Conservation (phyloP, 2,888 invertebrate genomes). For the Rhodophaea formosa region DNA sequence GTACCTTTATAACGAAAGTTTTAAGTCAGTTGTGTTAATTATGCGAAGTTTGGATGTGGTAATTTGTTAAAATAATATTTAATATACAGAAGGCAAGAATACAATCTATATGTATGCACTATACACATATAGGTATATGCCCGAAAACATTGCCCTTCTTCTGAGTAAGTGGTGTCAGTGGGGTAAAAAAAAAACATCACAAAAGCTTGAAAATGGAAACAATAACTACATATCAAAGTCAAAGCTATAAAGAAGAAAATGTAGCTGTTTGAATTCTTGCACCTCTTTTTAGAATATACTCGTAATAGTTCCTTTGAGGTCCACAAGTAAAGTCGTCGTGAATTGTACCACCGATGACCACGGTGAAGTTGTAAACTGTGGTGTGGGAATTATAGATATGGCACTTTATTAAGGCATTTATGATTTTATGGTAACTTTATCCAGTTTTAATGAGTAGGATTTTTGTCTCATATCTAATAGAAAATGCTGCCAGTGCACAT, state of each 20-base stretch:
- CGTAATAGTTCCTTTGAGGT: constrained; percentile 17
- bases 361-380: neutral
- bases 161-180: too few relatives aligned
- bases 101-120: too few relatives aligned
- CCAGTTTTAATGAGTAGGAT: too few relatives aligned
- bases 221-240: too few relatives aligned
- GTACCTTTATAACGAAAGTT: neutral
- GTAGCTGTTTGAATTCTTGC: neutral
- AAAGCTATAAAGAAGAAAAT: neutral
- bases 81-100: neutral
- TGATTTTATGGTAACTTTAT: neutral
- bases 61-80: neutral
- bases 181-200: too few relatives aligned
- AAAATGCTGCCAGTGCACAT: too few relatives aligned
- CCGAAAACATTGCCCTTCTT: too few relatives aligned
- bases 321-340: constrained; percentile 4
- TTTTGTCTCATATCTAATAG: too few relatives aligned
- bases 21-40: neutral
- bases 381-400: neutral
- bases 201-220: too few relatives aligned
- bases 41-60: neutral
- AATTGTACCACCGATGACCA: constrained; percentile 11
- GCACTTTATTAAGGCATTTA: neutral
- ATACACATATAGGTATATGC: too few relatives aligned
- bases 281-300: neutral